These are phyloP conservation scores for Harlomillsia oculata DNA, from an alignment of 1,140 invertebrate species.

Conservation along the genomic window DNA sequence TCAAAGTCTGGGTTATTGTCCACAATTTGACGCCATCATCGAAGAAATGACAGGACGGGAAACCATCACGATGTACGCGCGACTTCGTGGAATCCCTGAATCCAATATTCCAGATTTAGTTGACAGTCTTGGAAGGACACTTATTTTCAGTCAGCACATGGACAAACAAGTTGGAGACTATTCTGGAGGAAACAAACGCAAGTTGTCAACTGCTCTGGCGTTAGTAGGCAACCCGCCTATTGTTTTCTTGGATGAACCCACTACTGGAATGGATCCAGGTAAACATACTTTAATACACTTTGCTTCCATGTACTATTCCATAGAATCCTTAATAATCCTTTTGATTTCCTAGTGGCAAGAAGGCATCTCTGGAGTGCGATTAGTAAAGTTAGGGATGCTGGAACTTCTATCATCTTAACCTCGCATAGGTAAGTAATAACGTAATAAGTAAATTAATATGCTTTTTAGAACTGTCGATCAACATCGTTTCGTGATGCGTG, in stretches of 20 bases:
- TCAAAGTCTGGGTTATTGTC: constrained; percentile 43
- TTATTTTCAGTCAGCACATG: constrained; percentile 41
- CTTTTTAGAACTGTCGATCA: not conserved
- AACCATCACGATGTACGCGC: constrained; percentile 61
- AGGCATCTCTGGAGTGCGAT: constrained; percentile 67
- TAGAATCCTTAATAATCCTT: no score
- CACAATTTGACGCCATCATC: constrained; percentile 73
- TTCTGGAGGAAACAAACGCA: constrained; percentile 90
- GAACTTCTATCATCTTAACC: constrained; percentile 64
- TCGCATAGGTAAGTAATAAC: constrained; percentile 61
- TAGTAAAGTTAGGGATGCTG: constrained; percentile 49
- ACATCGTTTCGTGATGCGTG: not conserved
- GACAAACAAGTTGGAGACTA: constrained; percentile 44
- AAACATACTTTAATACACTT: no score
- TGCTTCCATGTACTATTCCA: no score
- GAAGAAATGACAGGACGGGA: constrained; percentile 69
- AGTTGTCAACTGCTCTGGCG: constrained; percentile 85
- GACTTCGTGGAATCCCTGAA: constrained; percentile 59
- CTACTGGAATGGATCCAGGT: constrained; percentile 59
- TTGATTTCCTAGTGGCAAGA: constrained; percentile 50
- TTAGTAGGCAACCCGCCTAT: constrained; percentile 80
- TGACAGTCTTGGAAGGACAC: constrained; percentile 38
- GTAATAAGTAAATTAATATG: no score
- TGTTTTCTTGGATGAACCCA: constrained; percentile 68
- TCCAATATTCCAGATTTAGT: constrained; percentile 38